Evolutionary conservation across 2,888 invertebrate species (phyloP).

Genomic region (Limnephilus marmoratus): DNA sequence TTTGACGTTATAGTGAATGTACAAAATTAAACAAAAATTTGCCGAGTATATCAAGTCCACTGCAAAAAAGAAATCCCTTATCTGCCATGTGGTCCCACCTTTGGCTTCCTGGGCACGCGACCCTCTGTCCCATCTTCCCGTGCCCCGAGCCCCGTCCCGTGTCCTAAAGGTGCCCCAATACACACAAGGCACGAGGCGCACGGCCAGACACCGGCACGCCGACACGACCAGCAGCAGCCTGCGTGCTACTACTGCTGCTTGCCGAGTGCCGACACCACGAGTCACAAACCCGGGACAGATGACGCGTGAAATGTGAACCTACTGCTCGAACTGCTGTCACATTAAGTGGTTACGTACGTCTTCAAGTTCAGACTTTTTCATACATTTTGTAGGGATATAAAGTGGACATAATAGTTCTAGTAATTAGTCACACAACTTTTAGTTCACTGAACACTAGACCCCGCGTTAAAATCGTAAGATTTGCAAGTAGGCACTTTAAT

Average conservation of each 20-base stretch:
- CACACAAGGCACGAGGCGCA: not conserved
- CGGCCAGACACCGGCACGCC: not conserved
- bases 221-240: not conserved
- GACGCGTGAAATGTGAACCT: conserved; percentile 62
- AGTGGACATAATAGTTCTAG: too few species aligned
- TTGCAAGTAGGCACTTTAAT: too few species aligned
- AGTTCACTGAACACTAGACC: too few species aligned
- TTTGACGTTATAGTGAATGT: not conserved
- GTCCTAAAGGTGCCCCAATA: conserved; percentile 4
- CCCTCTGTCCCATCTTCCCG: conserved; percentile 44
- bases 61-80: conserved; percentile 12
- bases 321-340: conserved; percentile 26
- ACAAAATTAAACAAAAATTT: not conserved
- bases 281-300: conserved; percentile 44
- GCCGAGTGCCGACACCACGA: not conserved
- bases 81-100: conserved; percentile 57
- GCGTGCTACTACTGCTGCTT: not conserved
- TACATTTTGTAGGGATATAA: not conserved
- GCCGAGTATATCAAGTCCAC: conserved; percentile 32
- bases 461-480: too few species aligned
- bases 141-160: not conserved
- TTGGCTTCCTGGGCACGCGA: conserved; percentile 65
- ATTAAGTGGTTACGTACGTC: not conserved
- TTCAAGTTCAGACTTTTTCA: not conserved
- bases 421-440: too few species aligned